Base-by-base conservation (phyloP, 2,797 vertebrate genomes). In the Molossus molossus region DNA sequence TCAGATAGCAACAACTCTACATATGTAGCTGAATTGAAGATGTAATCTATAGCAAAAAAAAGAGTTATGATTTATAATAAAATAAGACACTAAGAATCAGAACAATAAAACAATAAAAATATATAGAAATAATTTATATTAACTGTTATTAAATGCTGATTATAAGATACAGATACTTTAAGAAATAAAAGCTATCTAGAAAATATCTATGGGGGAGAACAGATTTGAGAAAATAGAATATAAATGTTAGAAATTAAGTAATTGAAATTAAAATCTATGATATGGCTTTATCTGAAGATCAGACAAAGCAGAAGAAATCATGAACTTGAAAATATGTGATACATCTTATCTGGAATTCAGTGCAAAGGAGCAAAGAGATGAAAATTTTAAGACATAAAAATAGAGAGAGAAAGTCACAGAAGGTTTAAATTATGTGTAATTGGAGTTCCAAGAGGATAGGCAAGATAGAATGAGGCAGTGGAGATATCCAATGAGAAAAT, bases 161-260 rank as follows among this genome's bases (percentile, higher is more conserved):
- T 40, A 58, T 79, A 48, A 65, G 12, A 83, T 82, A 67, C 17
- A 29, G 40, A 73, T 21, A 55, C 20, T 83, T 37, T 89, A 84
- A 45, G 13, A 25, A 89, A n/a, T 48, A 89, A 48, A 89, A 48
- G 2, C 20, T 84, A 9, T 40, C 60, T 65, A 87, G 29, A 33
- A 75, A 82, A 82, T 75, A 37, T 58, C 27, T 67, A 14, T 27
- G 45, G 17, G 11, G 12, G 1, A 62, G 7, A 81, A 15, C 27
- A 75, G 9, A 23, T 80, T 65, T 81, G 37, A 67, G 50, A 65
- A 60, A 65, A 48, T 5, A 57, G 37, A 67, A 20, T n/a, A n/a
- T 67, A 75, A 73, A 57, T 75, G 75, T 75, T 65, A 65, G 33
- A 65, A 73, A 87, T 81, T 53, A 73, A 86, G 33, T 90, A 91